Conservation (phyloP, 2,888 invertebrate genomes). For the Erebia epiphron region DNA sequence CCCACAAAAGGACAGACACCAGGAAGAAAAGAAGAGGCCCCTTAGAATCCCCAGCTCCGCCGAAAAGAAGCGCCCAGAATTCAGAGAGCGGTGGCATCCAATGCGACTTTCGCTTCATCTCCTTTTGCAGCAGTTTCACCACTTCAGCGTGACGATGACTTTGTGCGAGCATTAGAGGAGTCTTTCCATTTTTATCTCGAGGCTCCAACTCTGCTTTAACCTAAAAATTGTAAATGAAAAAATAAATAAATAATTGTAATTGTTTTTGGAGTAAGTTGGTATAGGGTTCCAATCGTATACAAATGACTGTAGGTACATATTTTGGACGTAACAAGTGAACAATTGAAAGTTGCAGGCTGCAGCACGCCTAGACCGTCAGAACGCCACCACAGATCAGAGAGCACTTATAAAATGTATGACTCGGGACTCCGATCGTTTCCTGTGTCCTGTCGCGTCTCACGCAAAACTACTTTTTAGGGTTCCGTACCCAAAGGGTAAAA, state of each 20-base stretch:
- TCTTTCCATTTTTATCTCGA: slow-evolving; percentile 95
- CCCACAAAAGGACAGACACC: slow-evolving; percentile 93
- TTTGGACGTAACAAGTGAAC: not conserved
- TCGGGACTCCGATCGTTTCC: no score
- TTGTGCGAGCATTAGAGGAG: slow-evolving; percentile 94
- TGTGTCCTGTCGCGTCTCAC: no score
- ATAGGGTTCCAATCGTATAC: no score
- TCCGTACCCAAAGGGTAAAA: no score
- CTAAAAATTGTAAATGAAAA: slow-evolving; percentile 61
- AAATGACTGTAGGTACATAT: no score
- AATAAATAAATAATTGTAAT: no score
- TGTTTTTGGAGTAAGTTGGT: not conserved
- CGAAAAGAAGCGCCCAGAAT: slow-evolving; percentile 94
- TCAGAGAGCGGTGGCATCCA: slow-evolving; percentile 95
- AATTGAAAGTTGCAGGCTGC: not conserved
- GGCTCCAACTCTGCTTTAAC: slow-evolving; percentile 94
- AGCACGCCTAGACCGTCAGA: no score
- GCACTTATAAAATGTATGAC: no score
- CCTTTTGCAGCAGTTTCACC: slow-evolving; percentile 90
- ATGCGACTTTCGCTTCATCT: slow-evolving; percentile 91
- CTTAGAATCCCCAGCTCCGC: slow-evolving; percentile 95
- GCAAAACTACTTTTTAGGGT: no score
- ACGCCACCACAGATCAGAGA: no score
- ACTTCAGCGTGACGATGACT: slow-evolving; percentile 94
- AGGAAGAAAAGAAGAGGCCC: slow-evolving; percentile 93